phyloP scores from a whole-genome alignment of 2,888 invertebrate species.

The Phania funesta region DNA sequence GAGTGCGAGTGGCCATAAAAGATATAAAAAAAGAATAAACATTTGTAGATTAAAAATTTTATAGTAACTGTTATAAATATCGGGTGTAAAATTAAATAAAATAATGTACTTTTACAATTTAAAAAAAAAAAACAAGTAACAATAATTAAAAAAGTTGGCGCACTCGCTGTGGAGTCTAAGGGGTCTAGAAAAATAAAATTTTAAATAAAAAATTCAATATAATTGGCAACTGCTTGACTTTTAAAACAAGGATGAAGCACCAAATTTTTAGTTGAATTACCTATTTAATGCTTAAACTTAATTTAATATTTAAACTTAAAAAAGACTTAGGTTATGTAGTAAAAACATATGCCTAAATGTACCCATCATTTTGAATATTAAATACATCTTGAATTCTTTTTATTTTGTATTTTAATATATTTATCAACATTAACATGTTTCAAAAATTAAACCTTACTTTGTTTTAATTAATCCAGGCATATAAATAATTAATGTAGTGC shows the following conservation, averaged over 20 bases:
- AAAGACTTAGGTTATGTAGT: no score
- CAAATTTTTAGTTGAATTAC: conserved; percentile 3
- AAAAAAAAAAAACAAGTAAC: conserved; percentile 6
- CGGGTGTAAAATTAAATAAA: not conserved
- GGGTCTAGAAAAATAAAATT: not conserved
- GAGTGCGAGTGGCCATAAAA: conserved; percentile 69
- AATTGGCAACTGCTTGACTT: conserved; percentile 48
- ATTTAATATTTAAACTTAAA: not conserved
- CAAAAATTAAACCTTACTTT: no score
- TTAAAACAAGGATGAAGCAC: conserved; percentile 2
- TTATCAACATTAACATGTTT: no score
- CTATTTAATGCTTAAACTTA: not conserved
- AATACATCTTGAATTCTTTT: not conserved
- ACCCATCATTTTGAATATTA: not conserved
- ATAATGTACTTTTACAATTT: not conserved
- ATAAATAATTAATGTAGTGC: no score
- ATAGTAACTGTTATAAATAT: conserved; percentile 5
- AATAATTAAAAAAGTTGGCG: conserved; percentile 55
- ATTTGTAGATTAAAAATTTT: conserved; percentile 50
- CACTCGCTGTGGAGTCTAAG: conserved; percentile 47
- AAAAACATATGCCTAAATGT: not conserved
- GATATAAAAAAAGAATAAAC: conserved; percentile 66
- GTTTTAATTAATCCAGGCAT: no score
- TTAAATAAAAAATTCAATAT: not conserved
- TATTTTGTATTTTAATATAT: no score